Percentiles rank a stretch among this genome's conserved stretches.
These are phyloP conservation scores for Lamellibrachia luymesi DNA, from an alignment of 1,140 invertebrate genomes.

Conservation along the genomic window DNA sequence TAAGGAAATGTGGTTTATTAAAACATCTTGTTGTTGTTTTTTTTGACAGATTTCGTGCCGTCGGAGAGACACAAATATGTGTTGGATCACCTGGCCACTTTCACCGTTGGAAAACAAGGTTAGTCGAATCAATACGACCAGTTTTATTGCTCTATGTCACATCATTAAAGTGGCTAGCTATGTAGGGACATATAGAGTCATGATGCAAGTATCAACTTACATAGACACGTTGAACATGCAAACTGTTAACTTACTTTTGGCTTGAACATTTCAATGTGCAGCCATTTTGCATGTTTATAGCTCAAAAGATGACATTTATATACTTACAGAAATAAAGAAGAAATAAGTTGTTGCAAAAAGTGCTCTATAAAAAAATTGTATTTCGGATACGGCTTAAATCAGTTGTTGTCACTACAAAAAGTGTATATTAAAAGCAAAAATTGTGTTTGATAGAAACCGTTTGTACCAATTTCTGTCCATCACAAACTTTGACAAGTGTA, in stretches of 20 bases:
- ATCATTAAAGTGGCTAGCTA: neutral
- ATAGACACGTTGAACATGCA: neutral
- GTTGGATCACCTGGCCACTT: conserved; percentile 95
- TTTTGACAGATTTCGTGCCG: neutral
- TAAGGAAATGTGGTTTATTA: neutral
- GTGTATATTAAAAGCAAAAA: conserved; percentile 1
- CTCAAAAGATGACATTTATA: neutral
- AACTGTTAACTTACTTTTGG: conserved; percentile 15
- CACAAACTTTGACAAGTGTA: neutral
- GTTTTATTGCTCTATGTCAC: neutral
- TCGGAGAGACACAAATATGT: conserved; percentile 34
- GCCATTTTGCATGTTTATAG: neutral
- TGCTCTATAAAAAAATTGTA: neutral
- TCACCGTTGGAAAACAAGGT: conserved; percentile 72
- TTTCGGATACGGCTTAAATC: neutral
- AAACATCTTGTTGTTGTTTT: neutral
- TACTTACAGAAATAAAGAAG: neutral
- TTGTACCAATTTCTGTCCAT: conserved; percentile 9
- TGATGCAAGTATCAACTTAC: neutral
- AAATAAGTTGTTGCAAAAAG: no score
- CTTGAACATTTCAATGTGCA: neutral
- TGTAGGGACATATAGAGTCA: neutral
- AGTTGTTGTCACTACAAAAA: neutral
- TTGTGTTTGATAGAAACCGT: conserved; percentile 12
- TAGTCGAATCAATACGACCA: conserved; percentile 19